Evolutionary conservation across 2,113 vertebrate species (phyloP), one percentile per base, ranked within the genome.

Genomic region (Uria aalge): DNA sequence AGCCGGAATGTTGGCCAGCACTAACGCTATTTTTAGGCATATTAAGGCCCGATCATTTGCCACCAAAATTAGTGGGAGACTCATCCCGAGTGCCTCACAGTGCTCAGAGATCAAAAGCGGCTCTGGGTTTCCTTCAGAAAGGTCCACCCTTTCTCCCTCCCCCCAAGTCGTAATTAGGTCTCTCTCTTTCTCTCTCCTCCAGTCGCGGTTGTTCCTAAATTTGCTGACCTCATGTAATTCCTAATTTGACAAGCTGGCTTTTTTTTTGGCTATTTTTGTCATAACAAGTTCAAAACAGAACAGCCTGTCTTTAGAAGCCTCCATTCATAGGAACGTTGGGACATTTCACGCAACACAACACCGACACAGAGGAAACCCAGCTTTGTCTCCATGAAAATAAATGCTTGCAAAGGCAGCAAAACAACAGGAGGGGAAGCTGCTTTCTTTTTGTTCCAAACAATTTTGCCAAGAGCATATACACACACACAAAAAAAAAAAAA

Each of bases 171-270:
- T 89, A 92, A 96, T 96, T 89, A 92, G 73, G 29, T 91, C 88
- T 92, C 93, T 94, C 92, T 81, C 79, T 36, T 26, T 94, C 93
- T 93, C 69, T 86, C 81, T 88, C 92, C 71, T 92, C 92, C 94
- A 66, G 57, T 85, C 47, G 86, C 5, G 62, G 30, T 69, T 55
- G 68, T 92, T 90, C 88, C 91, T 74, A 94, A 94, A 97, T 97
- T 94, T 97, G 96, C 97, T 97, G 96, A 97, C 87, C 88, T 94
- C 94, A 80, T 89, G 91, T 96, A 94, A 94, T 96, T 97, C 96
- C 89, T 94, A 97, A 97, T 94, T 93, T 83, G 88, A 97, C 91
- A 90, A 95, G 87, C 88, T 84, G 83, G 62, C 89, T 69, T 43
- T 62, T 8, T 72, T 92, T 83, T 79, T 30, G 8, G 59, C 74